Percentiles rank a stretch among this genome's conserved stretches.
These are phyloP conservation scores for Xestoiulus laeticollis DNA, from an alignment of 2,888 invertebrate genomes.

Conservation along the genomic window DNA sequence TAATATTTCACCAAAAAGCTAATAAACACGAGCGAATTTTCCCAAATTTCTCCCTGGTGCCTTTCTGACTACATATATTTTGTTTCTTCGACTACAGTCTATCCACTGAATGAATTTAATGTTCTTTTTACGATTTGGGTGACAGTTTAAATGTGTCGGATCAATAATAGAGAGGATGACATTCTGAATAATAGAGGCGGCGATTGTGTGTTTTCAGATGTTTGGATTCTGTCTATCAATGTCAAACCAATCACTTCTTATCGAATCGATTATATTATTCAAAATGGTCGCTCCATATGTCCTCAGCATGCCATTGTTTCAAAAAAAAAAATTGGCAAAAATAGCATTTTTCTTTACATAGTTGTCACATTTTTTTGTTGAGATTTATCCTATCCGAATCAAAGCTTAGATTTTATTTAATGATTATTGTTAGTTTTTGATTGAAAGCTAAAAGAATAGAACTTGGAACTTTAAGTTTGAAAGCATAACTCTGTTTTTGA, in stretches of 20 bases:
- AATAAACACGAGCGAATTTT: background rate
- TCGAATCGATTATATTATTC: background rate
- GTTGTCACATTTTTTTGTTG: background rate
- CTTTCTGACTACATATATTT: background rate
- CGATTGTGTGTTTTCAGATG: constrained; percentile 35
- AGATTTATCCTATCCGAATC: background rate
- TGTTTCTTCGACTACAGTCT: background rate
- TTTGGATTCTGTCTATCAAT: constrained; percentile 22
- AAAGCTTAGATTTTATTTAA: background rate
- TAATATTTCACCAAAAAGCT: background rate
- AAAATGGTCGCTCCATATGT: background rate
- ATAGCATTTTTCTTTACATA: background rate
- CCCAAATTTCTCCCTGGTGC: background rate
- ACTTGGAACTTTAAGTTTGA: too few relatives aligned
- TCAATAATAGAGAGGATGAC: constrained; percentile 30
- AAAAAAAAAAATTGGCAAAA: background rate
- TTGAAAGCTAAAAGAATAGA: background rate
- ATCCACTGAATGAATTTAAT: background rate
- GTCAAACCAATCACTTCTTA: constrained; percentile 16
- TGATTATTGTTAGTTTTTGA: background rate
- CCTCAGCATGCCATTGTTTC: background rate
- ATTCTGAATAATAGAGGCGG: constrained; percentile 15
- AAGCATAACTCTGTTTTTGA: too few relatives aligned
- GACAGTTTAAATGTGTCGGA: constrained; percentile 35
- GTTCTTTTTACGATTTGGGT: constrained; percentile 30